Evolutionary conservation across 2,888 invertebrate species (phyloP).

Genomic region (Cephus rjabovi): DNA sequence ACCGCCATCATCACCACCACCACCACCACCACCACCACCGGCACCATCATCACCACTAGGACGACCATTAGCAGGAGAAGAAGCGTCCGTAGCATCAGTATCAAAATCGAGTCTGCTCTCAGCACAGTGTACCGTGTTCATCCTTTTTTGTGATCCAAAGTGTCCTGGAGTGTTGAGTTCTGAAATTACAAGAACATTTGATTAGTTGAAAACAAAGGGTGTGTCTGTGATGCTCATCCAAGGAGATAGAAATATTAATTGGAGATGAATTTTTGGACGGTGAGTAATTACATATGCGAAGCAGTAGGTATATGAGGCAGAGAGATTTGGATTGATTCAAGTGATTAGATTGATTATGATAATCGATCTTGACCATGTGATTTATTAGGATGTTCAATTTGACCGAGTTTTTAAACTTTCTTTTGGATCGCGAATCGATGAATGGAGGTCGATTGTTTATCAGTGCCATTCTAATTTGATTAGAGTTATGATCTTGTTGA

Average conservation of each 20-base stretch:
- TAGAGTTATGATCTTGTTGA: conserved; percentile 13
- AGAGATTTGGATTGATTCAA: neutral
- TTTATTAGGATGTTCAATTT: neutral
- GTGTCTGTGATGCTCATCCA: neutral
- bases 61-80: neutral
- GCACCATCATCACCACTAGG: neutral
- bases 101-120: conserved; percentile 1
- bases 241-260: neutral
- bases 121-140: neutral
- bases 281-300: neutral
- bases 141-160: neutral
- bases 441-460: conserved; percentile 14
- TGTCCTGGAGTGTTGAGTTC: neutral
- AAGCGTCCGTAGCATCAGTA: conserved; percentile 53
- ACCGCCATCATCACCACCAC: neutral
- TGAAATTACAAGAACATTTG: neutral
- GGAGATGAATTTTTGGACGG: neutral
- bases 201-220: neutral
- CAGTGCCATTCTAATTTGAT: conserved; percentile 13
- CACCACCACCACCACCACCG: too few species aligned
- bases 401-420: neutral
- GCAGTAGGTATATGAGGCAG: neutral
- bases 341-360: neutral
- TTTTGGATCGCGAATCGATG: neutral
- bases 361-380: neutral